phyloP scores from a whole-genome alignment of 2,888 invertebrate species.

The Nasonia oneida region DNA sequence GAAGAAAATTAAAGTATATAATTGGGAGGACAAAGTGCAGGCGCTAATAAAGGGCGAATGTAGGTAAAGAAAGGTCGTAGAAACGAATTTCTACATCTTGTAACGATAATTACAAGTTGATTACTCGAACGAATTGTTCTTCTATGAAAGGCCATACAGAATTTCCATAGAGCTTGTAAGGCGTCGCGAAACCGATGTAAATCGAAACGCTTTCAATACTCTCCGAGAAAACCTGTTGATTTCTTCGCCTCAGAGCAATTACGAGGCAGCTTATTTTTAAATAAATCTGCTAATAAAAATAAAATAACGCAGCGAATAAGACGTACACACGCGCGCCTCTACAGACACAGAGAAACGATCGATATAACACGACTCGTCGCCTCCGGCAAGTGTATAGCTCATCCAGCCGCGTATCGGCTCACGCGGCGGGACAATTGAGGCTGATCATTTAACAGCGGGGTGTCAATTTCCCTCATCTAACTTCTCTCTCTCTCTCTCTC shows the following conservation, averaged over 20 bases:
- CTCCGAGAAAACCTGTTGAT: no score
- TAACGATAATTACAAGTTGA: slow-evolving; percentile 10
- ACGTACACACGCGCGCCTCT: no score
- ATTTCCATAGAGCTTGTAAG: no score
- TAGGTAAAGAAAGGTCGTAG: neutral
- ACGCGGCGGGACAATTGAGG: neutral
- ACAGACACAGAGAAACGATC: no score
- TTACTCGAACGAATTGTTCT: neutral
- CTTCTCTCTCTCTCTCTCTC: neutral
- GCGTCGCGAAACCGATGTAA: neutral
- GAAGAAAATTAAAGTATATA: no score
- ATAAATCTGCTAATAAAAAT: no score
- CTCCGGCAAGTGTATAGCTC: neutral
- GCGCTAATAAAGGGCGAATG: neutral
- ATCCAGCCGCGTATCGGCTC: neutral
- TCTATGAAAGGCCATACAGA: neutral
- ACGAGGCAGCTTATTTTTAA: no score
- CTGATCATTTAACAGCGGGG: slow-evolving; percentile 8
- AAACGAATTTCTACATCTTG: no score
- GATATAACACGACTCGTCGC: no score
- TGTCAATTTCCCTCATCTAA: neutral
- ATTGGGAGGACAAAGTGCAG: no score
- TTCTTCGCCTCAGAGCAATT: no score
- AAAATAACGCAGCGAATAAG: no score
- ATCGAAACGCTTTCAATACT: neutral